Evolutionary conservation across 2,113 vertebrate species (phyloP).

Genomic region (Dicaeum eximium): DNA sequence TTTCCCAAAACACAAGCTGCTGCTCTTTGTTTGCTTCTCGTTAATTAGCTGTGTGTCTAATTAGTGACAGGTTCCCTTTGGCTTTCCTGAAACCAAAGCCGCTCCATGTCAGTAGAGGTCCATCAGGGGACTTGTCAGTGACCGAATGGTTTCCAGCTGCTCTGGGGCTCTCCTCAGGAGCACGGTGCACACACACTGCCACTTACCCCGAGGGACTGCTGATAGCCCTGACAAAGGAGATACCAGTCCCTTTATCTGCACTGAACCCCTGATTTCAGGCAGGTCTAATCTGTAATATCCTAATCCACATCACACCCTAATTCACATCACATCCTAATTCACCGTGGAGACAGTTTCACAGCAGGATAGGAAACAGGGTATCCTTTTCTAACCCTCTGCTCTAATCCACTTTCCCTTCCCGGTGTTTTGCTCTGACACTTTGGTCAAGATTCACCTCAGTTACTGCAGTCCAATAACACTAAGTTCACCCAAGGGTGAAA

Average conservation of each 20-base stretch:
- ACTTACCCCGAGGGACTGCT: neutral
- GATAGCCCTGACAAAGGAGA: neutral
- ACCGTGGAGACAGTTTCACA: neutral
- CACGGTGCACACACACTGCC: neutral
- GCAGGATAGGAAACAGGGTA: neutral
- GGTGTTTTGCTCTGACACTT: neutral
- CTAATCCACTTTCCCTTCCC: neutral
- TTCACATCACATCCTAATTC: neutral
- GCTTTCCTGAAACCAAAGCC: conserved; percentile 66
- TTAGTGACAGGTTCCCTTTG: conserved; percentile 69
- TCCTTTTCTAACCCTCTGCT: neutral
- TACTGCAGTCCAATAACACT: neutral
- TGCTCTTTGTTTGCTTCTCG: conserved; percentile 64
- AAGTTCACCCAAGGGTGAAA: neutral
- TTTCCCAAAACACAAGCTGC: conserved; percentile 66
- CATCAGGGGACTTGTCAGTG: conserved; percentile 60
- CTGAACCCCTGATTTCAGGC: neutral
- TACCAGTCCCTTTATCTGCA: neutral
- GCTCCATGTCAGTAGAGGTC: conserved; percentile 48
- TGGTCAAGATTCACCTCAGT: neutral
- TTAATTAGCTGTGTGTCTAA: conserved; percentile 72
- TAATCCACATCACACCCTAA: neutral
- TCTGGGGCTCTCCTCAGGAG: neutral
- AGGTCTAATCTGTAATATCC: neutral
- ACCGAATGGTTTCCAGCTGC: conserved; percentile 67